These are phyloP conservation scores for Phataginus tetradactyla DNA, from an alignment of 2,797 vertebrate genomes.

Conservation along the genomic window DNA sequence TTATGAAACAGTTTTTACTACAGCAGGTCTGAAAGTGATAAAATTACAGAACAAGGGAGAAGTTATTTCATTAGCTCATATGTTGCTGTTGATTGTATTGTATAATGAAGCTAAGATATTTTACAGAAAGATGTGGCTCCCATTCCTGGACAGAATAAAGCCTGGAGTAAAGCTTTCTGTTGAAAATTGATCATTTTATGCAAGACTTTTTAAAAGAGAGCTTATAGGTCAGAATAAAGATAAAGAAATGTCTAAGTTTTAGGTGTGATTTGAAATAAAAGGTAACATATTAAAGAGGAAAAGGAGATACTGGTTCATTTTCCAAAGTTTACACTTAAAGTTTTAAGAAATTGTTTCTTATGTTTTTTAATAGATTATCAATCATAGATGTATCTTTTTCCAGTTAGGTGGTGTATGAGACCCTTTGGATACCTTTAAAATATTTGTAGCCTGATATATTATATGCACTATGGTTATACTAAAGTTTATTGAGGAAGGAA, in stretches of 20 bases:
- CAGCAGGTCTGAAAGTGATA: neutral
- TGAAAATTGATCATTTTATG: neutral
- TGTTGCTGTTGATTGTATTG: neutral
- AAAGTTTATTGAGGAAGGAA: neutral
- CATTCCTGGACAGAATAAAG: neutral
- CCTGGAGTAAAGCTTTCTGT: neutral
- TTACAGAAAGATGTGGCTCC: neutral
- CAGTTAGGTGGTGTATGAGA: neutral
- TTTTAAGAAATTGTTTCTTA: neutral
- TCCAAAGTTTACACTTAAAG: neutral
- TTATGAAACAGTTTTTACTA: neutral
- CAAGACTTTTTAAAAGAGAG: neutral
- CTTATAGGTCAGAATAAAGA: neutral
- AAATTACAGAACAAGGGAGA: neutral
- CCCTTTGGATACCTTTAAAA: neutral
- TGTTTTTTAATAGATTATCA: neutral
- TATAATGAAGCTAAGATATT: neutral
- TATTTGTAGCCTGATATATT: neutral
- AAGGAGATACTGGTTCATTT: neutral
- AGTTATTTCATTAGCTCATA: neutral
- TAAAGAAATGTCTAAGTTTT: neutral
- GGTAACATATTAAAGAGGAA: neutral
- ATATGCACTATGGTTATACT: neutral
- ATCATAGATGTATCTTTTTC: neutral
- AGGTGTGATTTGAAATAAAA: conserved; percentile 22